These are phyloP conservation scores for Ernsta delagoae DNA, from an alignment of 2,888 invertebrate species.

Conservation along the genomic window DNA sequence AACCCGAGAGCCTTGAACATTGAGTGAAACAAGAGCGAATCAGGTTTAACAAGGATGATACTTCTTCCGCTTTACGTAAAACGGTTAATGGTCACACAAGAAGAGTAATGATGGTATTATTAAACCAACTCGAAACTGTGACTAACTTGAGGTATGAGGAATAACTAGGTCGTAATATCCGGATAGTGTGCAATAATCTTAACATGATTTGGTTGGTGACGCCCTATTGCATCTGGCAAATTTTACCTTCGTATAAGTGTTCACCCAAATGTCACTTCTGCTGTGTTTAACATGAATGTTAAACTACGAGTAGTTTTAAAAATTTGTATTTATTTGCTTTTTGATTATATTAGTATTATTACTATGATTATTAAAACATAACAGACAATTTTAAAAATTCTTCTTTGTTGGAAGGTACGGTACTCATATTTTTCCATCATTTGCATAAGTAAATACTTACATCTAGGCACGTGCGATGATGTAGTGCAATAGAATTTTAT, in stretches of 20 bases:
- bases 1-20: constrained; percentile 20
- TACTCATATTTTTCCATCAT: not conserved
- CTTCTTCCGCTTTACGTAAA: constrained; percentile 36
- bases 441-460: not conserved
- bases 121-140: constrained; percentile 25
- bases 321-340: too few relatives aligned
- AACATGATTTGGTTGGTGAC: not conserved
- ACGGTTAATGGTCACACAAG: constrained; percentile 33
- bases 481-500: constrained; percentile 11
- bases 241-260: too few relatives aligned
- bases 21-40: constrained; percentile 35
- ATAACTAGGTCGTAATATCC: constrained; percentile 9
- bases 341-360: too few relatives aligned
- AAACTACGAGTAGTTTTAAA: too few relatives aligned
- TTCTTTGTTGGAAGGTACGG: not conserved
- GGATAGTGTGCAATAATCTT: constrained; percentile 4
- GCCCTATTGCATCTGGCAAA: too few relatives aligned
- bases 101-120: constrained; percentile 33
- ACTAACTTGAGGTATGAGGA: constrained; percentile 18
- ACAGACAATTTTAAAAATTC: not conserved
- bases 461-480: constrained; percentile 1
- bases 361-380: too few relatives aligned
- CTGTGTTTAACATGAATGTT: too few relatives aligned
- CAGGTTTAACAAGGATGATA: constrained; percentile 37
- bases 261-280: too few relatives aligned